phyloP scores from a whole-genome alignment of 92 coral and sea anemone genomes.

The Phenganax stokvisi region DNA sequence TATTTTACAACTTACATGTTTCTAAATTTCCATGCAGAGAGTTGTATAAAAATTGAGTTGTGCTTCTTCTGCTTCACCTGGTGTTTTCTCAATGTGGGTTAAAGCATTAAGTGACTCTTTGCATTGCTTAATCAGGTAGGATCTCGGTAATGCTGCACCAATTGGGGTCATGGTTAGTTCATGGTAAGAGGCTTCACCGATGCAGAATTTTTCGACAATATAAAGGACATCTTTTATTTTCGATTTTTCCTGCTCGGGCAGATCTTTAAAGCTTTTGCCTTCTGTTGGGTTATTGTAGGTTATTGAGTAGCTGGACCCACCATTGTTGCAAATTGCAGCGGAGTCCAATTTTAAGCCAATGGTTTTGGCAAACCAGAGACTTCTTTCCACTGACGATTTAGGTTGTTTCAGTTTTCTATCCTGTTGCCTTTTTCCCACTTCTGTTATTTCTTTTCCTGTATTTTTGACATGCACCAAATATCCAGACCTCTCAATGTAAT shows the following conservation, averaged over 20 bases:
- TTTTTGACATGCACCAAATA: neutral
- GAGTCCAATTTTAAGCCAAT: slow-evolving; percentile 31
- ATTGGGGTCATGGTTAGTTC: slow-evolving; percentile 24
- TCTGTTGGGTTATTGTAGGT: slow-evolving; percentile 8
- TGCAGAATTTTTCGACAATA: slow-evolving; percentile 32
- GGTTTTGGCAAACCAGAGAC: slow-evolving; percentile 51
- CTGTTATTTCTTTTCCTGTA: neutral
- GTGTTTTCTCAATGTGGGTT: slow-evolving; percentile 13
- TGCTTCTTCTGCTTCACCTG: slow-evolving; percentile 17
- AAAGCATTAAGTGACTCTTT: slow-evolving; percentile 10
- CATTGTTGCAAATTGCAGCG: slow-evolving; percentile 33
- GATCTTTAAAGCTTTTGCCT: slow-evolving; percentile 22
- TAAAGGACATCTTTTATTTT: slow-evolving; percentile 40
- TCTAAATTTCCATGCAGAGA: slow-evolving; percentile 9
- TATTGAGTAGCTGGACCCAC: slow-evolving; percentile 21
- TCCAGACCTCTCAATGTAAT: slow-evolving; percentile 33
- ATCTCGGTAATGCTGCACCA: slow-evolving; percentile 2
- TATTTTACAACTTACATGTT: slow-evolving; percentile 31
- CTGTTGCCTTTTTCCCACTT: slow-evolving; percentile 46
- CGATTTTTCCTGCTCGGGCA: slow-evolving; percentile 39
- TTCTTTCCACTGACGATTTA: slow-evolving; percentile 40
- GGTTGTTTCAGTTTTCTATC: slow-evolving; percentile 28
- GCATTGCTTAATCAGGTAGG: slow-evolving; percentile 16
- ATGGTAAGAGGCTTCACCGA: slow-evolving; percentile 31
- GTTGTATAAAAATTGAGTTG: slow-evolving; percentile 13